Evolutionary conservation across 2,888 invertebrate species (phyloP).

Genomic region (Epinotia ramella): DNA sequence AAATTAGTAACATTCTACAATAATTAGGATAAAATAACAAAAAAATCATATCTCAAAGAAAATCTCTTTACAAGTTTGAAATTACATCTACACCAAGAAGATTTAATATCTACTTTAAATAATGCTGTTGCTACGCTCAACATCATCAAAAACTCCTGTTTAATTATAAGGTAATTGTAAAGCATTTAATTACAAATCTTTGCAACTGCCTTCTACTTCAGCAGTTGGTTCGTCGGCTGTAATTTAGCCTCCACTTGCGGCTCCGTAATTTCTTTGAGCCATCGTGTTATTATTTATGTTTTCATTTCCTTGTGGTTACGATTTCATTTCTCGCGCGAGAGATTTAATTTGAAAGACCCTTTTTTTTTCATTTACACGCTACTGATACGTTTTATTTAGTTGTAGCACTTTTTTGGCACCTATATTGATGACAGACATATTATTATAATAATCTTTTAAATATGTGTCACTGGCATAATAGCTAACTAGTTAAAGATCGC

Average conservation of each 20-base stretch:
- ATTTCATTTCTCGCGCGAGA: conserved; percentile 19
- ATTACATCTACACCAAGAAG: neutral
- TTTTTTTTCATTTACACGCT: neutral
- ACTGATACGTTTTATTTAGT: neutral
- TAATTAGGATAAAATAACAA: too few species aligned
- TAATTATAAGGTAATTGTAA: conserved; percentile 29
- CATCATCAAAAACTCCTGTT: conserved; percentile 7
- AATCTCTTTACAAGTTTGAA: neutral
- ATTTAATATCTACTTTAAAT: neutral
- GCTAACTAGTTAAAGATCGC: too few species aligned
- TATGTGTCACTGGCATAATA: too few species aligned
- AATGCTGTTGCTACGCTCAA: neutral
- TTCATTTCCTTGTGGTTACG: conserved; percentile 13
- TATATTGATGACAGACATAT: too few species aligned
- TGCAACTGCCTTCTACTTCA: conserved; percentile 14
- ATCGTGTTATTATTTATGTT: conserved; percentile 38
- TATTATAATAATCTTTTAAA: too few species aligned
- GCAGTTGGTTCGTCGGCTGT: conserved; percentile 23
- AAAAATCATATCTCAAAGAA: too few species aligned
- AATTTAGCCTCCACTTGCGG: conserved; percentile 17
- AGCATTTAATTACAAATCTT: conserved; percentile 22
- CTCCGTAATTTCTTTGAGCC: conserved; percentile 34
- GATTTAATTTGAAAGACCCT: neutral
- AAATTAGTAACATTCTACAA: too few species aligned
- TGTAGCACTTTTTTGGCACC: neutral